Evolutionary conservation across 2,888 invertebrate species (phyloP).

Genomic region (Lepidochrysops patricia): DNA sequence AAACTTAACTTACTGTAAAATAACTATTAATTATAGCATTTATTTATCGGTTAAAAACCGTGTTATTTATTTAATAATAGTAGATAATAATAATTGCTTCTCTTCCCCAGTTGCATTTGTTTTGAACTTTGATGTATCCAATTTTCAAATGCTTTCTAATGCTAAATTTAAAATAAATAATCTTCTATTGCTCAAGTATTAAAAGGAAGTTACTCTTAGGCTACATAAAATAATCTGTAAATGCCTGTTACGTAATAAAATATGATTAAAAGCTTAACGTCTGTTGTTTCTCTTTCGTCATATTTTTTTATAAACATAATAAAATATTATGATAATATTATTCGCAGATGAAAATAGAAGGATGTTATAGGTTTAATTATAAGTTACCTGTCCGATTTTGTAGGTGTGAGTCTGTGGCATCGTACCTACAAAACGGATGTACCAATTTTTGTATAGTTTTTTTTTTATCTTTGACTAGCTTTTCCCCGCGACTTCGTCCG

Average conservation of each 20-base stretch:
- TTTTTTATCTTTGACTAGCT: too few relatives aligned
- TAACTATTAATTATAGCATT: background rate
- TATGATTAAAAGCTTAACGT: background rate
- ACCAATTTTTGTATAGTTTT: too few relatives aligned
- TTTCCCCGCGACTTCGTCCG: too few relatives aligned
- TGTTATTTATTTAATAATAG: background rate
- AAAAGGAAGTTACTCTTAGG: conserved; percentile 9
- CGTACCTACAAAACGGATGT: too few relatives aligned
- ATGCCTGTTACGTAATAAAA: conserved; percentile 7
- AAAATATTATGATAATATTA: too few relatives aligned
- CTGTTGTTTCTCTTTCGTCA: too few relatives aligned
- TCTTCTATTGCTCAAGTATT: conserved; percentile 15
- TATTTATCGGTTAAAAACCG: background rate
- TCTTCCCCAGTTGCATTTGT: background rate
- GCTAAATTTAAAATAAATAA: background rate
- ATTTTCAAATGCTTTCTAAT: background rate
- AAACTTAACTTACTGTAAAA: background rate
- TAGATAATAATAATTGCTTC: background rate
- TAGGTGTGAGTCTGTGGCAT: too few relatives aligned
- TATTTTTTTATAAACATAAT: too few relatives aligned
- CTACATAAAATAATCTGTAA: background rate
- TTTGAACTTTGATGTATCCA: background rate
- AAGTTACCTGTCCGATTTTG: too few relatives aligned
- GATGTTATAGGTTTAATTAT: too few relatives aligned
- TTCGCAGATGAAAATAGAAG: too few relatives aligned